A percentile compares a stretch with the other conserved stretches of the same genome.
Evolutionary conservation across 2,888 invertebrate species (phyloP).

Genomic region (Lochmaea crataegi): DNA sequence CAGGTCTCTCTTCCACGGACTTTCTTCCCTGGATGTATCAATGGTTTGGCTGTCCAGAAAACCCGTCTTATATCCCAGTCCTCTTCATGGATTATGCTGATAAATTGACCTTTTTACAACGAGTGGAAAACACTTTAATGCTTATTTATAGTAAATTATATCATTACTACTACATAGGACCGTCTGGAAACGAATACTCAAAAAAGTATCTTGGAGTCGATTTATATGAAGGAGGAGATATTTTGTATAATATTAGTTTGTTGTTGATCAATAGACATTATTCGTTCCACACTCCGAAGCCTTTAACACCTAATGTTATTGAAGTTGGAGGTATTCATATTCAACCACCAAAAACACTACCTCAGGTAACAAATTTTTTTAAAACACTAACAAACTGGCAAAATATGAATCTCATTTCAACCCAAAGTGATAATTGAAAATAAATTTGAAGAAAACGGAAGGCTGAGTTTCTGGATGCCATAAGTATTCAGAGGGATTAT

Average conservation of each 20-base stretch:
- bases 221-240: constrained; percentile 58
- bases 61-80: constrained; percentile 66
- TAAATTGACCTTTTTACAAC: constrained; percentile 58
- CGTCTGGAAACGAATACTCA: constrained; percentile 50
- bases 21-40: constrained; percentile 64
- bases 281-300: constrained; percentile 63
- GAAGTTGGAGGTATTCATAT: constrained; percentile 70
- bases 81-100: constrained; percentile 63
- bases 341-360: constrained; percentile 52
- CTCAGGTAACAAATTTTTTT: constrained; percentile 4
- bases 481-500: too few species aligned
- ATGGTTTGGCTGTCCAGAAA: constrained; percentile 66
- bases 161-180: constrained; percentile 47
- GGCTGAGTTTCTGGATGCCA: too few species aligned
- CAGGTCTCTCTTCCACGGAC: constrained; percentile 21
- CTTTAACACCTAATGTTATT: constrained; percentile 65
- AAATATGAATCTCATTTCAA: too few species aligned
- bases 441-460: too few species aligned
- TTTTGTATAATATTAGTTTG: constrained; percentile 65
- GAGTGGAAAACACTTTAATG: constrained; percentile 64
- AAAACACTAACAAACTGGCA: too few species aligned
- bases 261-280: constrained; percentile 66
- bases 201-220: constrained; percentile 55
- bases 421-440: too few species aligned
- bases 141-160: constrained; percentile 46